Base-by-base conservation (phyloP, 2,888 invertebrate genomes). In the Drosophila fungiperda region DNA sequence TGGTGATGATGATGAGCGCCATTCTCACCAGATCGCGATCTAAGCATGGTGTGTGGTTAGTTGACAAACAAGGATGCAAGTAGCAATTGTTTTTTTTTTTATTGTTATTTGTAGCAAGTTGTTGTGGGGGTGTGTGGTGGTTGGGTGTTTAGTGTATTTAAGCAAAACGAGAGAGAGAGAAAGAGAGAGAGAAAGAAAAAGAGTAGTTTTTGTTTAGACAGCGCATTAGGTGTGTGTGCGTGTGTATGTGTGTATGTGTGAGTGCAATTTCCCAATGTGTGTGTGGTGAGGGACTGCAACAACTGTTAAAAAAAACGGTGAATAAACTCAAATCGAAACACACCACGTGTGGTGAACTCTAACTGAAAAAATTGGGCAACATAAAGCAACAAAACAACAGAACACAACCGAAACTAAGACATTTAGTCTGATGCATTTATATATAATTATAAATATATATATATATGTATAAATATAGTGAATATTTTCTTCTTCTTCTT, bases 1-100 rank as follows among this genome's bases (percentile, higher is more conserved):
- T 86, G 87, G 63, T 89, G 84, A 45, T 82, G 82, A 63, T 86
- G 83, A 58, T 81, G 78, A 68, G 79, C 80, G 68, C 80, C 66
- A 76, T 92, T 88, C 78, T 92, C 91, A 77, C 91, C 91, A 70
- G 92, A 91, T 53, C 91, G 91, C 69, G 91, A 92, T 90, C 91
- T 92, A 79, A 55, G 61, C 78, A 68, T 64, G 66, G 49, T 55
- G 62, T 50, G 29, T 63, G 48, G 55, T 73, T 57, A 26, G 17
- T 65, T 29, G 15, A 38, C 45, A 23, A 45, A 59, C 23, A 15
- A 15, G 55, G 17, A 49, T 57, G 58, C 45, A 45, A 61, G n/a
- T 50, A 20, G 42, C 40, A 26, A 50, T 52, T 32, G 54, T 17
- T 29, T 29, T n/a, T 63, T 63, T 42, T 17, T 32, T 23, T 23